phyloP scores from a whole-genome alignment of 2,888 invertebrate species.

The Ariolimax columbianus region DNA sequence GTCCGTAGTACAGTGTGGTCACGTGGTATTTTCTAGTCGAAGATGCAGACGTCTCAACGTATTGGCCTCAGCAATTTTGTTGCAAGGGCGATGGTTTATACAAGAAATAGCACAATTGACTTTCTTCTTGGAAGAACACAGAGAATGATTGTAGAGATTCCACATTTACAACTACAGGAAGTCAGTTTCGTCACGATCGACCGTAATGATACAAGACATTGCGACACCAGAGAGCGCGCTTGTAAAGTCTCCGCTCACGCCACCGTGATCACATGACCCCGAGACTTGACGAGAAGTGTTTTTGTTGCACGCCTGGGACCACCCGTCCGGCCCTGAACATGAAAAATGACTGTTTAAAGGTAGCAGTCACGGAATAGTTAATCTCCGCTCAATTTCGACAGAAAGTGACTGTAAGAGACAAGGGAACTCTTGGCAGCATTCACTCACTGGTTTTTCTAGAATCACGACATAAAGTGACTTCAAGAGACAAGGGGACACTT shows the following conservation, averaged over 20 bases:
- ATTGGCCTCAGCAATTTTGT: no score
- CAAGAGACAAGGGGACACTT: no score
- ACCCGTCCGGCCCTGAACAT: slow-evolving; percentile 11
- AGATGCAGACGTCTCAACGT: no score
- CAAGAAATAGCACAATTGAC: background rate
- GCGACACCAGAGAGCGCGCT: slow-evolving; percentile 12
- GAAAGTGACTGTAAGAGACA: background rate
- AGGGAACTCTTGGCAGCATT: background rate
- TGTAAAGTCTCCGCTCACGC: background rate
- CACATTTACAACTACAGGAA: background rate
- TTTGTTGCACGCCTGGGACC: slow-evolving; percentile 9
- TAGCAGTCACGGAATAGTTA: background rate
- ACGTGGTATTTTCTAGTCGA: no score
- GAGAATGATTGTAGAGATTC: background rate
- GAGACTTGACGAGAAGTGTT: background rate
- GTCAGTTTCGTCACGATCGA: background rate
- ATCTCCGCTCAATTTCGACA: slow-evolving; percentile 8
- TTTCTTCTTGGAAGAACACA: background rate
- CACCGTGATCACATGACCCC: background rate
- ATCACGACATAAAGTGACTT: no score
- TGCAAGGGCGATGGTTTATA: background rate
- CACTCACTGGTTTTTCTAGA: no score
- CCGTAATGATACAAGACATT: background rate
- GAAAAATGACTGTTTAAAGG: slow-evolving; percentile 16
- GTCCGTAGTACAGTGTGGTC: no score